These are phyloP conservation scores for Rallus crepitans DNA, from an alignment of 2,797 vertebrate species.

Conservation along the genomic window DNA sequence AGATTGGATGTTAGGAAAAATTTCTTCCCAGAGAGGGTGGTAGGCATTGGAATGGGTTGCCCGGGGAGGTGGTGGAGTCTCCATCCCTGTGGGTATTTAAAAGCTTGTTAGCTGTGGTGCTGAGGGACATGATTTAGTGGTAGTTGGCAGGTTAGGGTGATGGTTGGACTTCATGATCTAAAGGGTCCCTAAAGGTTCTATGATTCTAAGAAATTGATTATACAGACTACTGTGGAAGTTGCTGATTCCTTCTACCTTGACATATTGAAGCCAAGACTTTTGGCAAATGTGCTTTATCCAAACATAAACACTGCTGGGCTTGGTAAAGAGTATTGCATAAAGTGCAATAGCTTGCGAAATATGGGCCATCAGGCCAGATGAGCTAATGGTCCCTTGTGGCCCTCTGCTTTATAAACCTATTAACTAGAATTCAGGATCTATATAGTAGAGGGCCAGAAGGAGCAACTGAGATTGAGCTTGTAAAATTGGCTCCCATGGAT, in stretches of 20 bases:
- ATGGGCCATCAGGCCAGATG: not conserved
- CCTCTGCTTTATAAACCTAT: constrained; percentile 34
- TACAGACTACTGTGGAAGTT: not conserved
- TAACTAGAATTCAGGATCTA: constrained; percentile 26
- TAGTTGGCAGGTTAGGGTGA: too few relatives aligned
- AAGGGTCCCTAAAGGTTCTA: too few relatives aligned
- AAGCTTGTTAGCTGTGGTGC: too few relatives aligned
- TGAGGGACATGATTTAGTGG: too few relatives aligned
- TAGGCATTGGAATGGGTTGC: too few relatives aligned
- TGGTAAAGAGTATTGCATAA: not conserved
- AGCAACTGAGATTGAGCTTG: not conserved
- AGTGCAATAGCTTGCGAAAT: constrained; percentile 28
- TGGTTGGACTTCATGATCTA: too few relatives aligned
- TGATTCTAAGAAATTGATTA: not conserved
- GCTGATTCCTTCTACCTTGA: not conserved
- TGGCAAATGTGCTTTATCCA: constrained; percentile 28
- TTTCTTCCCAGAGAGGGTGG: too few relatives aligned
- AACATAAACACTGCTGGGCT: not conserved
- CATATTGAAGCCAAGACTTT: not conserved
- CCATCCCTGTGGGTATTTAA: too few relatives aligned
- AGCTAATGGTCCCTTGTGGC: constrained; percentile 12
- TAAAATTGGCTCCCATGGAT: not conserved
- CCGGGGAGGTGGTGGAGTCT: too few relatives aligned
- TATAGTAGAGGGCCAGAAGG: not conserved
- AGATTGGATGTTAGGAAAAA: too few relatives aligned